A percentile compares a stretch with the other conserved stretches of the same genome.
Conservation (phyloP, 2,113 vertebrate genomes). For the Lampris incognitus region DNA sequence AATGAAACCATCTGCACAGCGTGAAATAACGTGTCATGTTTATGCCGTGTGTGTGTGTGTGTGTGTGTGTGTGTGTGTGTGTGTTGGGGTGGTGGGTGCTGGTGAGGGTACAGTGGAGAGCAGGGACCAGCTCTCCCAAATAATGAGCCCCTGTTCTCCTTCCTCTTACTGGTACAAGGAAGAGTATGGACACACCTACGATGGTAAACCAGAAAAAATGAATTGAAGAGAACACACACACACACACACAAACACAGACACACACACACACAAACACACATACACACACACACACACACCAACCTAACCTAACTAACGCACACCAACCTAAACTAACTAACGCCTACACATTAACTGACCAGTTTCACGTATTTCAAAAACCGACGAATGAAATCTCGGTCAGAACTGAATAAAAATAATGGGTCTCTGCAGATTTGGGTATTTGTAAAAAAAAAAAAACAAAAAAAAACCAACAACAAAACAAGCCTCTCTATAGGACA, state of each 20-base stretch:
- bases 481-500: not conserved
- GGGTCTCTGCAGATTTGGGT: too few species aligned
- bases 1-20: too few species aligned
- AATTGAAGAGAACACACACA: not conserved
- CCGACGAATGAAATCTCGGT: too few species aligned
- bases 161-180: slow-evolving; percentile 12
- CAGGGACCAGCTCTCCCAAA: not conserved
- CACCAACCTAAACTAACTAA: too few species aligned
- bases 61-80: too few species aligned
- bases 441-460: too few species aligned
- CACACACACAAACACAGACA: not conserved
- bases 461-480: too few species aligned
- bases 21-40: not conserved
- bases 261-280: not conserved
- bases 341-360: too few species aligned
- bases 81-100: too few species aligned
- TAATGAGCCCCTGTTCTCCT: slow-evolving; percentile 23
- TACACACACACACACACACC: not conserved
- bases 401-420: too few species aligned
- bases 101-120: too few species aligned
- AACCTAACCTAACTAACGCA: not conserved
- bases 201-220: slow-evolving; percentile 7
- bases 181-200: slow-evolving; percentile 8
- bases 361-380: too few species aligned
- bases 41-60: not conserved